A percentile compares a stretch with the other conserved stretches of the same genome.
These are phyloP conservation scores for Ctenicera cuprea DNA, from an alignment of 2,888 invertebrate species.

Conservation along the genomic window DNA sequence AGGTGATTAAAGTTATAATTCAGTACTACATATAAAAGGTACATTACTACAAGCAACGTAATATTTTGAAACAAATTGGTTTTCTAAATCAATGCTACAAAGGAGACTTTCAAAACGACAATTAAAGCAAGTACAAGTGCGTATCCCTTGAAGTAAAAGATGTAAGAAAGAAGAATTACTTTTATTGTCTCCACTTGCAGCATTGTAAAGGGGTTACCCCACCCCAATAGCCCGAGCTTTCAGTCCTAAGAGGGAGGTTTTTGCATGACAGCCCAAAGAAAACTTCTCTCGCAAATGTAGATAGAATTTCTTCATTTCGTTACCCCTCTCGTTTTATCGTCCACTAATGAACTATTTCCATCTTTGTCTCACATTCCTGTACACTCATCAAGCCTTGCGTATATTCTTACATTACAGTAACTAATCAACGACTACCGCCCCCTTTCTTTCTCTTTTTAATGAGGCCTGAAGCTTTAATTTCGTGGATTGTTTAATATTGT, in stretches of 20 bases:
- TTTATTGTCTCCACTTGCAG: slow-evolving; percentile 69
- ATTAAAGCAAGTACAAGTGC: slow-evolving; percentile 58
- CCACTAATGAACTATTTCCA: slow-evolving; percentile 62
- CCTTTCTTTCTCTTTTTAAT: slow-evolving; percentile 68
- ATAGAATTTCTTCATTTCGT: slow-evolving; percentile 79
- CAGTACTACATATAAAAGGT: not conserved
- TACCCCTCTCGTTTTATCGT: slow-evolving; percentile 70
- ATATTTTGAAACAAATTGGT: slow-evolving; percentile 55
- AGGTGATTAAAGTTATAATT: slow-evolving; percentile 8
- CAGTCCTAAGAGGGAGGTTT: slow-evolving; percentile 65
- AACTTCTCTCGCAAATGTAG: slow-evolving; percentile 75
- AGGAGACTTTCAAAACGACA: slow-evolving; percentile 65
- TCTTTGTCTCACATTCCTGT: slow-evolving; percentile 64
- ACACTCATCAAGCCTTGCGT: slow-evolving; percentile 69
- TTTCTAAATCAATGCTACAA: slow-evolving; percentile 62
- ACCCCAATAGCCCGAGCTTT: slow-evolving; percentile 56
- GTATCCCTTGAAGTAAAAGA: slow-evolving; percentile 56
- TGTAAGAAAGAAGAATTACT: slow-evolving; percentile 67
- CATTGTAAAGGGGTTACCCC: slow-evolving; percentile 68
- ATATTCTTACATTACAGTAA: slow-evolving; percentile 69
- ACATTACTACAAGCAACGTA: slow-evolving; percentile 1
- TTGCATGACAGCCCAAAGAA: slow-evolving; percentile 71
- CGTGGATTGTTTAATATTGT: slow-evolving; percentile 66
- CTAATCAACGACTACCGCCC: slow-evolving; percentile 68
- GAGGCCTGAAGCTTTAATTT: slow-evolving; percentile 66